These are phyloP conservation scores for Drosophila pseudotakahashii DNA, from an alignment of 2,888 invertebrate genomes.

Conservation along the genomic window DNA sequence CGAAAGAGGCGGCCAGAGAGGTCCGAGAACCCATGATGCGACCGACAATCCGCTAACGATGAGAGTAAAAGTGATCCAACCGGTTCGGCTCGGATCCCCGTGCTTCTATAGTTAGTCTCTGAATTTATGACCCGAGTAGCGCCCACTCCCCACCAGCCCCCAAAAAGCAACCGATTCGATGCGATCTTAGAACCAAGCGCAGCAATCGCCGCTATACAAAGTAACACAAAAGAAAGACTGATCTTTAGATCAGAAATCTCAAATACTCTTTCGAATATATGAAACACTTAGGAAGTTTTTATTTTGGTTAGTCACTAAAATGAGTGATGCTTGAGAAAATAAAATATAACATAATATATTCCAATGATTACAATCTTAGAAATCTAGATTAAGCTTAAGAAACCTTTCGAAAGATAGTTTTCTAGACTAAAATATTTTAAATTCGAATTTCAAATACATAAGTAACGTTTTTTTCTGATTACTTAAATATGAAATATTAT, in stretches of 20 bases:
- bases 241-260: neutral
- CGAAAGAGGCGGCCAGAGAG: constrained; percentile 15
- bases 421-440: too few species aligned
- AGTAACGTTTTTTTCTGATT: too few species aligned
- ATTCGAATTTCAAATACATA: too few species aligned
- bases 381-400: too few species aligned
- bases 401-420: too few species aligned
- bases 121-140: constrained; percentile 63
- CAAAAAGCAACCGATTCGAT: constrained; percentile 24
- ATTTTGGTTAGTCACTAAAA: too few species aligned
- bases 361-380: too few species aligned
- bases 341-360: too few species aligned
- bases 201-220: constrained; percentile 38
- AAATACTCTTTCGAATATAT: neutral
- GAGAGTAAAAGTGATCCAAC: constrained; percentile 77
- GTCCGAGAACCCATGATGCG: constrained; percentile 38
- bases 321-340: too few species aligned
- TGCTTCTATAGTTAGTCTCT: constrained; percentile 72
- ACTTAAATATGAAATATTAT: too few species aligned
- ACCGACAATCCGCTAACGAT: constrained; percentile 53
- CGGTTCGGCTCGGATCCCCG: constrained; percentile 52
- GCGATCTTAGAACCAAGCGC: constrained; percentile 67
- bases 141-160: constrained; percentile 34
- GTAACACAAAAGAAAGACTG: constrained; percentile 1
- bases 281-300: too few species aligned